Conservation (phyloP, 1,140 invertebrate genomes). For the Andrena cerasifolii region DNA sequence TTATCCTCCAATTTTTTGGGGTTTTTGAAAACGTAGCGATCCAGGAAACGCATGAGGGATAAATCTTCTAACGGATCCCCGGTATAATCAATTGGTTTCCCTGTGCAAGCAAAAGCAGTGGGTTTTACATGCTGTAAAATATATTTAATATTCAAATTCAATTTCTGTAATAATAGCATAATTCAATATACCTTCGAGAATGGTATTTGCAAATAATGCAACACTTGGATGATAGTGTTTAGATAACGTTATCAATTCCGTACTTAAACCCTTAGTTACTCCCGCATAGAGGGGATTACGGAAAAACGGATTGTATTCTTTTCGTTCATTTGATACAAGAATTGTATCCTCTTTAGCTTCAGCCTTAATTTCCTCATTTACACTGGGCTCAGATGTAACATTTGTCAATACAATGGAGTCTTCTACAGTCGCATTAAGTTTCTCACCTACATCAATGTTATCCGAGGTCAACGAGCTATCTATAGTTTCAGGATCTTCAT, state of each 20-base stretch:
- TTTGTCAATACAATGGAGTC: slow-evolving; percentile 77
- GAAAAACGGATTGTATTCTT: slow-evolving; percentile 87
- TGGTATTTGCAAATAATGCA: slow-evolving; percentile 91
- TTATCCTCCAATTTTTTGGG: slow-evolving; percentile 88
- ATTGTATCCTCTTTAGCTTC: slow-evolving; percentile 59
- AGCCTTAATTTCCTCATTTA: slow-evolving; percentile 23
- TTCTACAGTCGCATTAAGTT: slow-evolving; percentile 53
- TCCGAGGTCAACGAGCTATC: slow-evolving; percentile 30
- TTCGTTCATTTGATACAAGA: slow-evolving; percentile 69
- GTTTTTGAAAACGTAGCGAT: slow-evolving; percentile 98
- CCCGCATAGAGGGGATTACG: slow-evolving; percentile 93
- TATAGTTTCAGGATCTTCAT: slow-evolving; percentile 57
- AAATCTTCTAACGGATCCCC: slow-evolving; percentile 98
- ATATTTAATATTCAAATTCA: not conserved
- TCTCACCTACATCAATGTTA: slow-evolving; percentile 40
- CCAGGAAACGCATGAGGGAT: slow-evolving; percentile 93
- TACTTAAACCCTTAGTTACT: slow-evolving; percentile 86
- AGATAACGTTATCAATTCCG: slow-evolving; percentile 88
- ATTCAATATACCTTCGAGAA: slow-evolving; percentile 86
- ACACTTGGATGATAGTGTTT: slow-evolving; percentile 96
- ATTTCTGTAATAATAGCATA: slow-evolving; percentile 23
- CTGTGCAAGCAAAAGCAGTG: slow-evolving; percentile 77
- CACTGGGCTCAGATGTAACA: slow-evolving; percentile 51
- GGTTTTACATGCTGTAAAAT: not conserved
- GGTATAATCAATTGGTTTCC: slow-evolving; percentile 89